Percentiles rank a stretch among this genome's conserved stretches.
phyloP scores from a whole-genome alignment of 2,797 vertebrate genomes.

The Nothura maculosa region DNA sequence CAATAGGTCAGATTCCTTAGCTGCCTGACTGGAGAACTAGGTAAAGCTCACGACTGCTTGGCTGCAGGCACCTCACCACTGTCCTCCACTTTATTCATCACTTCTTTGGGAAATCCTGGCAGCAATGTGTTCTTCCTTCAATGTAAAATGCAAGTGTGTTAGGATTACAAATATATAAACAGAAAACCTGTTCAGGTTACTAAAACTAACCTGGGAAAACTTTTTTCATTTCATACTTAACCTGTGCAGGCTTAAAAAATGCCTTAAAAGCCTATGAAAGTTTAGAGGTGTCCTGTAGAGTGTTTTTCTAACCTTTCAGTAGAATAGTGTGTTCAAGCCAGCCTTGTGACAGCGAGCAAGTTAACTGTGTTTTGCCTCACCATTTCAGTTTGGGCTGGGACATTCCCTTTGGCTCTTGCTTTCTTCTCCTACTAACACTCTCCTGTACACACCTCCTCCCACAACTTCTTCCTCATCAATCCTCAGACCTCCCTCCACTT shows the following conservation, averaged over 20 bases:
- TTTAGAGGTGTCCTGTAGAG: neutral
- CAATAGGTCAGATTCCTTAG: neutral
- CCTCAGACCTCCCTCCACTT: neutral
- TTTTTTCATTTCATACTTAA: neutral
- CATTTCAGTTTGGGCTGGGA: neutral
- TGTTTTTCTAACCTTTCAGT: neutral
- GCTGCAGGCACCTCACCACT: neutral
- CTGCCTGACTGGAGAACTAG: neutral
- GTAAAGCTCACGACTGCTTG: neutral
- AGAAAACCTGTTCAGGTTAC: neutral
- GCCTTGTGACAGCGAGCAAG: neutral
- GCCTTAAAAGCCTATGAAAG: neutral
- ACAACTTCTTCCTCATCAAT: neutral
- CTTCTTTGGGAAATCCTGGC: neutral
- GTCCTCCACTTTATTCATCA: neutral
- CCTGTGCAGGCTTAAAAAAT: neutral
- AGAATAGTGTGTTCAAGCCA: neutral
- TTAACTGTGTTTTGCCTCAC: neutral
- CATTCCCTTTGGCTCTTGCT: neutral
- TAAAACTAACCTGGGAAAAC: neutral
- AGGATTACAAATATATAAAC: neutral
- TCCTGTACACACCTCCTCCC: neutral
- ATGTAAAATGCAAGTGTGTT: neutral
- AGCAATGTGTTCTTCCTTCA: neutral
- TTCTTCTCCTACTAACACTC: neutral